Evolutionary conservation across 2,888 invertebrate genomes (phyloP).

Genomic region (Barypeithes pellucidus): DNA sequence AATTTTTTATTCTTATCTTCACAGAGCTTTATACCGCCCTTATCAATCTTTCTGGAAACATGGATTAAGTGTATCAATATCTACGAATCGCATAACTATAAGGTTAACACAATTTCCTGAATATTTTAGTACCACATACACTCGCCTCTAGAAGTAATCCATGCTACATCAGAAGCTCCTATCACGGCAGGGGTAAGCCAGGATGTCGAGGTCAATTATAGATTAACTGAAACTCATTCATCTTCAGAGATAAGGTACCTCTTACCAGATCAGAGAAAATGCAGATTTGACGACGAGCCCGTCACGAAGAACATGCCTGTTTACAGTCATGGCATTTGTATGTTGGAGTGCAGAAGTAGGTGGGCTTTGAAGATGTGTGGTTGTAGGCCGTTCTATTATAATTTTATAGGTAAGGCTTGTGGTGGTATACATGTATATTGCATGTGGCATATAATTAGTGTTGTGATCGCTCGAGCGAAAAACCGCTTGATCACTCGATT

Average conservation of each 20-base stretch:
- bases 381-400: conserved; percentile 77
- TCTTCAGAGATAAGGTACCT: conserved; percentile 71
- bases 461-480: too few relatives aligned
- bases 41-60: too few relatives aligned
- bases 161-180: conserved; percentile 67
- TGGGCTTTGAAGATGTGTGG: conserved; percentile 73
- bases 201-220: conserved; percentile 69
- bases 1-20: too few relatives aligned
- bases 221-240: conserved; percentile 72
- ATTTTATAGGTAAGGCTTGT: conserved; percentile 70
- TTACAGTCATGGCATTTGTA: conserved; percentile 75
- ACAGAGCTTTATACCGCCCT: too few relatives aligned
- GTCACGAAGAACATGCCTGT: conserved; percentile 67
- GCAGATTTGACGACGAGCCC: conserved; percentile 75
- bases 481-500: too few relatives aligned
- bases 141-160: conserved; percentile 75
- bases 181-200: conserved; percentile 66
- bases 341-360: conserved; percentile 73
- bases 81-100: not conserved
- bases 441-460: too few relatives aligned
- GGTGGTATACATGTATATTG: too few relatives aligned
- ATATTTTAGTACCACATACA: conserved; percentile 74
- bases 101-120: not conserved
- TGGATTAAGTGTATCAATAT: too few relatives aligned
- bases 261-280: conserved; percentile 71